These are phyloP conservation scores for Apis dorsata DNA, from an alignment of 1,140 invertebrate genomes.

Conservation along the genomic window DNA sequence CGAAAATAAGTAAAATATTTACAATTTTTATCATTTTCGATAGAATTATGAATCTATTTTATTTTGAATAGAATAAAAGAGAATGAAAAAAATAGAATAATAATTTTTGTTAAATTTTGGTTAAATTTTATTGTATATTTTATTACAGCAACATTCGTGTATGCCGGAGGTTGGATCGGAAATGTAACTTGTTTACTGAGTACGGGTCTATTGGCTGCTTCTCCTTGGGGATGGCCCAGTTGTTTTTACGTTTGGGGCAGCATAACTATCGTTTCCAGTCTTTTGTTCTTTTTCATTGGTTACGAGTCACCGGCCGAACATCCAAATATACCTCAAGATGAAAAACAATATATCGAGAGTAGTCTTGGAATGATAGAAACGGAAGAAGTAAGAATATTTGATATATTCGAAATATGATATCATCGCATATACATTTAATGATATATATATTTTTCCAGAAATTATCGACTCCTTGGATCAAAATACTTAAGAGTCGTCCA, in stretches of 20 bases:
- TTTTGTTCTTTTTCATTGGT: conserved; percentile 74
- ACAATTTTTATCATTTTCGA: too few relatives aligned
- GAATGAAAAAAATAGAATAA: too few relatives aligned
- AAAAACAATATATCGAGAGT: conserved; percentile 78
- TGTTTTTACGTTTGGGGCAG: conserved; percentile 83
- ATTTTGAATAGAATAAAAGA: too few relatives aligned
- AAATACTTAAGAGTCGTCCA: conserved; percentile 87
- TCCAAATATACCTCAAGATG: conserved; percentile 73
- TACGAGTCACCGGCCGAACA: conserved; percentile 80
- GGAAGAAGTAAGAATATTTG: conserved; percentile 70
- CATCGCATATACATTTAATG: too few relatives aligned
- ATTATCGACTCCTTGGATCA: conserved; percentile 86
- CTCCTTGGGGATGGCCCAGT: conserved; percentile 83
- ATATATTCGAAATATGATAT: neutral
- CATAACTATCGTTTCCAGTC: conserved; percentile 70
- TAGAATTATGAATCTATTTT: too few relatives aligned
- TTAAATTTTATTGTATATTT: neutral
- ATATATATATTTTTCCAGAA: conserved; percentile 68
- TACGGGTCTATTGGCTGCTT: conserved; percentile 82
- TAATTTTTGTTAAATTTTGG: too few relatives aligned
- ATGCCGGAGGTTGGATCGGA: conserved; percentile 82
- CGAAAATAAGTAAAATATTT: too few relatives aligned
- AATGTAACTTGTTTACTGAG: conserved; percentile 84
- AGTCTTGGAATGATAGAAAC: conserved; percentile 79
- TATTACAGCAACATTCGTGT: conserved; percentile 72